Conservation (phyloP, 2,797 vertebrate genomes). For the Gymnothorax javanicus region DNA sequence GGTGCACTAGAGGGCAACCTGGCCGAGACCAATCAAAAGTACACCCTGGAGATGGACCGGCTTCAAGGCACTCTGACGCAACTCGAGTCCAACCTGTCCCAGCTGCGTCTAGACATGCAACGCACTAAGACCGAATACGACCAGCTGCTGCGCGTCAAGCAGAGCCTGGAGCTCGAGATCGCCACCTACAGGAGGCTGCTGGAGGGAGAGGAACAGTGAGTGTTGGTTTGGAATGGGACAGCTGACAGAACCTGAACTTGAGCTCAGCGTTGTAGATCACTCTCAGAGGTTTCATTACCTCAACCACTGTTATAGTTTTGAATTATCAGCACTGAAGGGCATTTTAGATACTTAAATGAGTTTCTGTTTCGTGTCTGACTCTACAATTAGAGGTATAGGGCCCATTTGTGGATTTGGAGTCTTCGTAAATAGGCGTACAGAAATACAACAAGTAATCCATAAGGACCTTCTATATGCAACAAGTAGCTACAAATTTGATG, state of each 20-base stretch:
- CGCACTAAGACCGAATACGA: conserved; percentile 78
- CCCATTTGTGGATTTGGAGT: not conserved
- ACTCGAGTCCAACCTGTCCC: conserved; percentile 79
- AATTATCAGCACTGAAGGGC: not conserved
- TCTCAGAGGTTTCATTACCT: not conserved
- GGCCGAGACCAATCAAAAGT: conserved; percentile 70
- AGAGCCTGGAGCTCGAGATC: conserved; percentile 81
- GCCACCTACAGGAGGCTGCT: conserved; percentile 77
- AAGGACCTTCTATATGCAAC: not conserved
- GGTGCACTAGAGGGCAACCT: conserved; percentile 74
- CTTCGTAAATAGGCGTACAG: not conserved
- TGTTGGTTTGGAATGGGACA: not conserved
- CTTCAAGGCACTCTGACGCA: conserved; percentile 71
- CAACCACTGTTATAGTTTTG: not conserved
- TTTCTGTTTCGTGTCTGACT: not conserved
- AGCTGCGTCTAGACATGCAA: conserved; percentile 75
- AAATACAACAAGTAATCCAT: not conserved
- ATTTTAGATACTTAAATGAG: not conserved
- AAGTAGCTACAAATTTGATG: not conserved
- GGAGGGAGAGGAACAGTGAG: conserved; percentile 76
- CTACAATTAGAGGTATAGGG: not conserved
- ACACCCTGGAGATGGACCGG: conserved; percentile 71
- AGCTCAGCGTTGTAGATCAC: not conserved
- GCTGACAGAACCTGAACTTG: not conserved
- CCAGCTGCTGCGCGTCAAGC: conserved; percentile 77